These are phyloP conservation scores for Aegithalos caudatus DNA, from an alignment of 2,113 vertebrate genomes.

Conservation along the genomic window DNA sequence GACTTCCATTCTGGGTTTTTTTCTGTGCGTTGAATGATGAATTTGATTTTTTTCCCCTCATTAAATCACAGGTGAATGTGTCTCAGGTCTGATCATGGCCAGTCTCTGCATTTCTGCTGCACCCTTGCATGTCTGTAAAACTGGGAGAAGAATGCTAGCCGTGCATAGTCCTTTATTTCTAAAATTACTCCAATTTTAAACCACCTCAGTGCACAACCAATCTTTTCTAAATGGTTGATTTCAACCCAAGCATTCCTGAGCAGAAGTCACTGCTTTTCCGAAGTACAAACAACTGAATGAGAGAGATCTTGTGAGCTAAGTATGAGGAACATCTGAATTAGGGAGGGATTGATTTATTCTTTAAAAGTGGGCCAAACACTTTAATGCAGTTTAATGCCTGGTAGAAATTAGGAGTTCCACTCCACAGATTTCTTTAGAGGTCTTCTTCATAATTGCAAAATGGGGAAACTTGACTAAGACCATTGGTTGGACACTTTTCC, in stretches of 20 bases:
- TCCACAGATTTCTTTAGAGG: not conserved
- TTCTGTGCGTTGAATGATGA: not conserved
- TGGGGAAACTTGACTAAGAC: not conserved
- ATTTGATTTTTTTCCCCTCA: not conserved
- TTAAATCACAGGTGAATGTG: not conserved
- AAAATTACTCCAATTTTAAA: not conserved
- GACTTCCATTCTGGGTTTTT: not conserved
- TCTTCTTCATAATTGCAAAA: not conserved
- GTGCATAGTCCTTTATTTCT: not conserved
- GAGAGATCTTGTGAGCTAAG: not conserved
- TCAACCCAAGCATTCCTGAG: not conserved
- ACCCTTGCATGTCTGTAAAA: not conserved
- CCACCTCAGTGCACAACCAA: fast-evolving
- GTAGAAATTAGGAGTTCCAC: not conserved
- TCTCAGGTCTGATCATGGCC: not conserved
- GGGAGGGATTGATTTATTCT: not conserved
- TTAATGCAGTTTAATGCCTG: not conserved
- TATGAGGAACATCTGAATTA: not conserved
- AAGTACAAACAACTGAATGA: not conserved
- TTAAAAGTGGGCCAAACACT: not conserved
- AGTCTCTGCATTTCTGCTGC: not conserved
- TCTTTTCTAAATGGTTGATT: not conserved
- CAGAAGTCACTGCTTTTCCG: not conserved
- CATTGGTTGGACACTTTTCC: not conserved
- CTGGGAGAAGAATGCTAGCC: not conserved